Evolutionary conservation across 1,140 invertebrate species (phyloP), one percentile per base, ranked within the genome.

Genomic region (Drosophila micromelanica): DNA sequence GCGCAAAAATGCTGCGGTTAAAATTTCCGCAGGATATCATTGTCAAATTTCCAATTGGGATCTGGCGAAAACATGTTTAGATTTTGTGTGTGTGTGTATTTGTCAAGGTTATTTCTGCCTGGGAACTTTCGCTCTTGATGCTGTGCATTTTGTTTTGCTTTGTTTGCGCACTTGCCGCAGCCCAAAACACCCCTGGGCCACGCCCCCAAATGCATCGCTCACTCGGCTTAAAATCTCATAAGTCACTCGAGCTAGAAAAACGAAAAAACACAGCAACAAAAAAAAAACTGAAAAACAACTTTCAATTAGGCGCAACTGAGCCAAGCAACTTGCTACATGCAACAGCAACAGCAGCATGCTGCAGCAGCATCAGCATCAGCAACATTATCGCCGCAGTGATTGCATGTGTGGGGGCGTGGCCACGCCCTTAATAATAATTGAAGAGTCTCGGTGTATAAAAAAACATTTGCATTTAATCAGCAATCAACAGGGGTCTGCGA

Each of bases 401-500:
- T 62, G 65, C 48, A 55, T 15, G 9, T 27, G 27, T 27, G 27
- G 9, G 46, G 46, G 43, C 59, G 48, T 40, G 13, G 32, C 42
- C 51, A 55, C 37, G 52, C 51, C 55, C 27, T 35, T 48, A 54
- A 35, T 61, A 65, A 59, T 67, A 72, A 72, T 72, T 72, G 54
- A 37, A 52, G 54, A 59, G 49, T 32, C 48, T 51, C 48, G 15
- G 27, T 35, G 48, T 30, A 51, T 5, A 5, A 35, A 42, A 37
- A 56, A 67, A 45, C 40, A 57, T 72, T 73, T 69, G 43, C 70
- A 73, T 68, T 61, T 70, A 70, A 63, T 56, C 59, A 63, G 67
- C 51, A 62, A 49, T 38, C 40, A 45, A 51, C 37, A 35, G 55
- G 23, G 55, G 59, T 27, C 46, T 27, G 46, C 20, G 38, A 45